A percentile compares a stretch with the other conserved stretches of the same genome.
These are phyloP conservation scores for Chesias legatella DNA, from an alignment of 2,888 invertebrate genomes.

Conservation along the genomic window DNA sequence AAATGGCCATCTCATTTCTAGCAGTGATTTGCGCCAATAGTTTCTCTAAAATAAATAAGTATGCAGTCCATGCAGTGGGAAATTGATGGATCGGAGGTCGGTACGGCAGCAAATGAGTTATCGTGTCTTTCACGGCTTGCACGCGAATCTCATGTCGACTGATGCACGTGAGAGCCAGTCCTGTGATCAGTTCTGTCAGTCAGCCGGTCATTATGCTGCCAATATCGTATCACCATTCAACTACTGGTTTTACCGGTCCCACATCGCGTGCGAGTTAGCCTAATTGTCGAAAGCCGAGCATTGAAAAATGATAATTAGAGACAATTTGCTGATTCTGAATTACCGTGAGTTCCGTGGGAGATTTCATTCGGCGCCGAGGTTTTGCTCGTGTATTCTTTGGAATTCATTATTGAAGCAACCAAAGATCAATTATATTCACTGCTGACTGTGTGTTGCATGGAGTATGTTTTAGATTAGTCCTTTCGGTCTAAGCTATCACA, in stretches of 20 bases:
- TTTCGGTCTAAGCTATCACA: too few species aligned
- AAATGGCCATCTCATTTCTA: too few species aligned
- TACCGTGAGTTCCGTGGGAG: conserved; percentile 28
- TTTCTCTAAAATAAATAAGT: too few species aligned
- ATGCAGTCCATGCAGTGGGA: too few species aligned
- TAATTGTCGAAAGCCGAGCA: conserved; percentile 67
- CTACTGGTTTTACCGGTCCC: conserved; percentile 70
- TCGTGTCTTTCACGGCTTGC: conserved; percentile 1
- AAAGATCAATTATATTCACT: too few species aligned
- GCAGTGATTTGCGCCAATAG: too few species aligned
- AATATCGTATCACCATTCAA: conserved; percentile 49
- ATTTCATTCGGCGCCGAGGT: conserved; percentile 24
- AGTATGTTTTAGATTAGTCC: too few species aligned
- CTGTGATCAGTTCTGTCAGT: conserved; percentile 21
- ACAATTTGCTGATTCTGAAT: conserved; percentile 36
- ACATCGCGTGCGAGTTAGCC: conserved; percentile 62
- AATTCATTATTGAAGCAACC: conserved; percentile 4
- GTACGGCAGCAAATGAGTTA: too few species aligned
- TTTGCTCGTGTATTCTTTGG: conserved; percentile 29
- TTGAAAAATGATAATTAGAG: conserved; percentile 67
- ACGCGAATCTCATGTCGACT: conserved; percentile 3
- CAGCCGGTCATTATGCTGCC: conserved; percentile 62
- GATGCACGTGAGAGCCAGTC: conserved; percentile 51
- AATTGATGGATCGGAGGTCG: too few species aligned
- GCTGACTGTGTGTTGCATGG: too few species aligned